Evolutionary conservation across 2,113 vertebrate genomes (phyloP), one percentile per base, ranked within the genome.

Genomic region (Mesitornis unicolor): DNA sequence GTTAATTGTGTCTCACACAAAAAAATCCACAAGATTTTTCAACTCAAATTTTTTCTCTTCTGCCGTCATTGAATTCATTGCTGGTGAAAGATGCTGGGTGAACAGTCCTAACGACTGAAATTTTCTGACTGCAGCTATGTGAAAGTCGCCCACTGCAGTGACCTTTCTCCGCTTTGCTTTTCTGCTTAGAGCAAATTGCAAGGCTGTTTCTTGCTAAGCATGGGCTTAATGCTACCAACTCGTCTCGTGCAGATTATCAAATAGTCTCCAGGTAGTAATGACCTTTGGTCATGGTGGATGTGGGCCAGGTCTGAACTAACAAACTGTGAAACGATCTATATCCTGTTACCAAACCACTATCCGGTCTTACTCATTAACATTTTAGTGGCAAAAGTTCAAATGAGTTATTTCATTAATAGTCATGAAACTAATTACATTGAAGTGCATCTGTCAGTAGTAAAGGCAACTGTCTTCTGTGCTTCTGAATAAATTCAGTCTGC

Each of bases 401-500:
- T 90, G 31, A 90, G 90, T 96, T 96, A 97, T 97, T 97, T 97
- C 96, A 97, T 97, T 95, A 97, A 95, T 96, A 97, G 92, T 93
- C 96, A 97, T 97, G 95, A 95, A 97, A 95, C 95, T 94, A 96
- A 96, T 96, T 96, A 91, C 79, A 54, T 45, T 87, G 87, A 95
- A 94, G 83, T 91, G 80, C 85, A 68, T 90, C 83, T 92, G 57
- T 91, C 85, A 84, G 68, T 90, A 70, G 69, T 59, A 92, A 83
- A 95, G 75, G 71, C 81, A 94, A 50, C 59, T 73, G 65, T 94
- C 40, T 97, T 92, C 53, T 95, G 53, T 96, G 84, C 84, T 87
- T 82, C 68, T 82, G 95, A 95, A 95, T 96, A 88, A 97, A 95
- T 94, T 91, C 75, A 67, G 33, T 79, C 81, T 67, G 29, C 21